These are phyloP conservation scores for Pardosa pseudoannulata DNA, from an alignment of 2,888 invertebrate species.

Conservation along the genomic window DNA sequence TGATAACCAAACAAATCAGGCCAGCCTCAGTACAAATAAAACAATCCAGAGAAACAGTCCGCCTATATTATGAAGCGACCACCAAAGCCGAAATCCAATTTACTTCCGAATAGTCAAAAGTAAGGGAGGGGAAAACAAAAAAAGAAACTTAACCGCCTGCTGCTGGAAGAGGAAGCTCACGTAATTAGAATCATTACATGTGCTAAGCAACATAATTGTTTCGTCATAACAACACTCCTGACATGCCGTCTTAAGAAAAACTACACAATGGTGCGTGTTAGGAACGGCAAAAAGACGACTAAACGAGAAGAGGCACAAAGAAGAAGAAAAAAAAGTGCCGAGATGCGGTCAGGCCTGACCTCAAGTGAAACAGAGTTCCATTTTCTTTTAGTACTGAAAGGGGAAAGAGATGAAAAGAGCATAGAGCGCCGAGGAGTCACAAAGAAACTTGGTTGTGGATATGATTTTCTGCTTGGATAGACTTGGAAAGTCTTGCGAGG, in stretches of 20 bases:
- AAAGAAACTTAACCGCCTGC: neutral
- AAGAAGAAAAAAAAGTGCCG: too few relatives aligned
- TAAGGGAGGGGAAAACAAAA: slow-evolving; percentile 5
- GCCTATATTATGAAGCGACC: too few relatives aligned
- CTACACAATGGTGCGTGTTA: slow-evolving; percentile 30
- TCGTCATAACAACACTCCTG: slow-evolving; percentile 36
- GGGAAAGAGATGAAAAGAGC: too few relatives aligned
- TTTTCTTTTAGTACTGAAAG: slow-evolving; percentile 21
- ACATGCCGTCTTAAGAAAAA: slow-evolving; percentile 20
- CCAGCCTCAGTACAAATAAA: too few relatives aligned
- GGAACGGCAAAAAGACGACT: slow-evolving; percentile 5
- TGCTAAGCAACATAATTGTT: slow-evolving; percentile 53
- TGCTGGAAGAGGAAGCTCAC: slow-evolving; percentile 16
- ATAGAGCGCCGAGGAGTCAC: slow-evolving; percentile 29
- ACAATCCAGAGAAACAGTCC: too few relatives aligned
- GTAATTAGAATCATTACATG: slow-evolving; percentile 47
- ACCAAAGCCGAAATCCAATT: neutral
- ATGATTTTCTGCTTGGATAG: slow-evolving; percentile 68
- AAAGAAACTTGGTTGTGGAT: slow-evolving; percentile 46
- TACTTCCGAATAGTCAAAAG: neutral
- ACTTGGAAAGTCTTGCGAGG: slow-evolving; percentile 21
- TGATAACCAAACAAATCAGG: too few relatives aligned
- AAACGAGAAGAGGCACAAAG: slow-evolving; percentile 5
- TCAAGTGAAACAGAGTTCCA: slow-evolving; percentile 35
- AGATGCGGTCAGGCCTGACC: slow-evolving; percentile 61